Evolutionary conservation across 2,888 invertebrate genomes (phyloP).

Genomic region (Thecophora atra): DNA sequence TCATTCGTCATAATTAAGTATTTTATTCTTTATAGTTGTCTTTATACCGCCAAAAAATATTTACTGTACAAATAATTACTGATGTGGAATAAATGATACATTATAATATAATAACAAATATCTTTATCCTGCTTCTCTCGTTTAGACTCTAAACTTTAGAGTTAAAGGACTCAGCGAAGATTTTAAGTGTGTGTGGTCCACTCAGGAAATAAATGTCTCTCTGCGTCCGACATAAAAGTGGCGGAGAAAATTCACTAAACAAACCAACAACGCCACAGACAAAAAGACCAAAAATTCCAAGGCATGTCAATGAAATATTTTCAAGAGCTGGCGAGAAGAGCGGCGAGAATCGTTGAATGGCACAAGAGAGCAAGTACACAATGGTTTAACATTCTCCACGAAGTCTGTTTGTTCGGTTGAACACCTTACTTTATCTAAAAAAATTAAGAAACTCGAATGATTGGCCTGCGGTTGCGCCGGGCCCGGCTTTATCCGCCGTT

Average conservation of each 20-base stretch:
- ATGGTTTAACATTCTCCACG: conserved; percentile 26
- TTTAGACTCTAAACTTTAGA: not conserved
- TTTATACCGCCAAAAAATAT: too few species aligned
- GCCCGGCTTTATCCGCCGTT: conserved; percentile 25
- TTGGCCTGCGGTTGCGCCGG: conserved; percentile 28
- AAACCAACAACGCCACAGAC: conserved; percentile 32
- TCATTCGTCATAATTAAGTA: too few species aligned
- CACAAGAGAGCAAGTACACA: conserved; percentile 21
- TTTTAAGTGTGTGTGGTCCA: conserved; percentile 21
- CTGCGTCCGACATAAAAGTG: conserved; percentile 29
- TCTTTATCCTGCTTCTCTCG: not conserved
- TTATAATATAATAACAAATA: too few species aligned
- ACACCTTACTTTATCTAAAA: conserved; percentile 31
- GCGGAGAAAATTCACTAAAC: conserved; percentile 37
- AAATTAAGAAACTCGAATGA: conserved; percentile 12
- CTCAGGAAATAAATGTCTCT: not conserved
- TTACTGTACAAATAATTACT: too few species aligned
- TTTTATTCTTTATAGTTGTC: too few species aligned
- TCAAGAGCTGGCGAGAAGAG: conserved; percentile 32
- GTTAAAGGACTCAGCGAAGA: not conserved
- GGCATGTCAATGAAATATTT: conserved; percentile 32
- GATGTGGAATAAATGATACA: too few species aligned
- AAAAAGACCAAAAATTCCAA: conserved; percentile 24
- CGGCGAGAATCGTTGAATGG: conserved; percentile 18
- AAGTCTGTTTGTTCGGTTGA: conserved; percentile 31